Conservation (phyloP, 2,888 invertebrate genomes). For the Ptychoptera contaminata region DNA sequence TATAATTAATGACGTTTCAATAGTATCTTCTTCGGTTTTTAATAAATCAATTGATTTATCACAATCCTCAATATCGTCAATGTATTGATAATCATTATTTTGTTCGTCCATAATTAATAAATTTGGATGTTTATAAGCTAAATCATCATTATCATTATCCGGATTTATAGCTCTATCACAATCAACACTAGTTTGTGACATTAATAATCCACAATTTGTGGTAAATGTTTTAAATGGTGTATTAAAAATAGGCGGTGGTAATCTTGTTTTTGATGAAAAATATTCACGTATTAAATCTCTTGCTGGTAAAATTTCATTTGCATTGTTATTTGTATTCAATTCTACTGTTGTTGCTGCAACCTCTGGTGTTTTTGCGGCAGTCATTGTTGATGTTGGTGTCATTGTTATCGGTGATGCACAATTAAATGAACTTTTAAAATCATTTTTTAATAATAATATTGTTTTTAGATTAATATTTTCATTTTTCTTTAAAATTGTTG, state of each 20-base stretch:
- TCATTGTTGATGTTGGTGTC: conserved; percentile 1
- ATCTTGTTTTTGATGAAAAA: conserved; percentile 9
- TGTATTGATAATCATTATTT: background rate
- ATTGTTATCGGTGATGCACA: background rate
- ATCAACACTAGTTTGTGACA: background rate
- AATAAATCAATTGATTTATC: background rate
- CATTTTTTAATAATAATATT: too few species aligned
- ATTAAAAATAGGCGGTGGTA: conserved; percentile 13
- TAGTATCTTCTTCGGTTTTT: background rate
- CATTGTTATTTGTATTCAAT: background rate
- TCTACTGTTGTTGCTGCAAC: conserved; percentile 4
- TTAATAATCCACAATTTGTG: background rate
- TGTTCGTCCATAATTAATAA: conserved; percentile 21
- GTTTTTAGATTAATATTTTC: too few species aligned
- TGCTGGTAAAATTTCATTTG: conserved; percentile 3
- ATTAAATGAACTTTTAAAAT: too few species aligned
- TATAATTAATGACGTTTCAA: background rate
- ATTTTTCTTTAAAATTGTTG: too few species aligned
- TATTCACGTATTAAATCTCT: conserved; percentile 15
- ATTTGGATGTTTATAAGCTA: conserved; percentile 27
- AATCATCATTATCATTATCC: conserved; percentile 11
- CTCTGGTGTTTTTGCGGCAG: background rate
- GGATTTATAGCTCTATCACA: conserved; percentile 3
- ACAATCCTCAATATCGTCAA: conserved; percentile 1
- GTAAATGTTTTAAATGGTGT: conserved; percentile 9